A percentile compares a stretch with the other conserved stretches of the same genome.
Evolutionary conservation across 2,888 invertebrate species (phyloP).

Genomic region (Himalopsyche kuldschensis): DNA sequence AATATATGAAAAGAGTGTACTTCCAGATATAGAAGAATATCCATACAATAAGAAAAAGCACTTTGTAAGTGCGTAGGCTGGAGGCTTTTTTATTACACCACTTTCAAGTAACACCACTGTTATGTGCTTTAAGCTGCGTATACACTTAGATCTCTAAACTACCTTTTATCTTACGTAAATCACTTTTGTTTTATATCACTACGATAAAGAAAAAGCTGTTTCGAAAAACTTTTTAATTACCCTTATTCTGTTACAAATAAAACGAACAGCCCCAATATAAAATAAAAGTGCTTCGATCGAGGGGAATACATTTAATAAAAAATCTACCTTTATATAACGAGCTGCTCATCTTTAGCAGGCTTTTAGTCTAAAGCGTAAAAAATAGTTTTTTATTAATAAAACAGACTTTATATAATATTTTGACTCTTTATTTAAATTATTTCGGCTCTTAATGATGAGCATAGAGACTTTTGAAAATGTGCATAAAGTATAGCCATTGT

Average conservation of each 20-base stretch:
- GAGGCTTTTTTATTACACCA: neutral
- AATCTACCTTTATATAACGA: too few species aligned
- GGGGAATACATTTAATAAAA: too few species aligned
- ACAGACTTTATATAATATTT: too few species aligned
- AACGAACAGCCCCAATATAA: too few species aligned
- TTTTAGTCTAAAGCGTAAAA: too few species aligned
- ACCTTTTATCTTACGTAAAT: neutral
- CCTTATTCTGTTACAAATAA: neutral
- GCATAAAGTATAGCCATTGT: too few species aligned
- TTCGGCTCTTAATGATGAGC: too few species aligned
- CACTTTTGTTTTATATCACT: neutral
- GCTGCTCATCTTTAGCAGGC: too few species aligned
- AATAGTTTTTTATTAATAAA: too few species aligned
- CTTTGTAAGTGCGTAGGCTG: neutral
- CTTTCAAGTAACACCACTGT: neutral
- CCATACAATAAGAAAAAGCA: neutral
- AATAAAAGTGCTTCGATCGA: too few species aligned
- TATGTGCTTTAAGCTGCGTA: neutral
- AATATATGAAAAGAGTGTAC: neutral
- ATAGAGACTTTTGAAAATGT: too few species aligned
- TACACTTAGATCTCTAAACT: neutral
- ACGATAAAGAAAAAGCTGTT: neutral
- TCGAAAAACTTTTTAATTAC: neutral
- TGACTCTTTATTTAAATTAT: too few species aligned
- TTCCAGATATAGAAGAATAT: neutral